These are phyloP conservation scores for Jacana jacana DNA, from an alignment of 2,113 vertebrate species.

Conservation along the genomic window DNA sequence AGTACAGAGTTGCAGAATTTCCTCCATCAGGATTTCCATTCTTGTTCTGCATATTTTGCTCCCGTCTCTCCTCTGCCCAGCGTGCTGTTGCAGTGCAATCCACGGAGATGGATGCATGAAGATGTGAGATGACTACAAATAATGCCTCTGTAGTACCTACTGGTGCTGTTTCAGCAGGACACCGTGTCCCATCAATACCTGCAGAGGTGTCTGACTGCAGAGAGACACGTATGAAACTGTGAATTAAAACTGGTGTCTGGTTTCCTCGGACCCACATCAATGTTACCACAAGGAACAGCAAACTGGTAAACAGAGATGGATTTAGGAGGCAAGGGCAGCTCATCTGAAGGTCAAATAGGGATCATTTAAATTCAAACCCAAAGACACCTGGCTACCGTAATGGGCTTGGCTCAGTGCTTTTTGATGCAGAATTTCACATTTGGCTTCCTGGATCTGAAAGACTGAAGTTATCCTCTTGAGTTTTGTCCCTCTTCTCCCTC, in stretches of 20 bases:
- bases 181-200: neutral
- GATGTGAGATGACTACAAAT: neutral
- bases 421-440: neutral
- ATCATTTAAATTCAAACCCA: neutral
- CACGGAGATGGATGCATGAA: neutral
- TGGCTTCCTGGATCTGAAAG: neutral
- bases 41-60: neutral
- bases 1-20: neutral
- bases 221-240: neutral
- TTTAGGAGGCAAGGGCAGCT: neutral
- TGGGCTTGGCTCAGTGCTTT: neutral
- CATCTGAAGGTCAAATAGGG: neutral
- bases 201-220: neutral
- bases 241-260: neutral
- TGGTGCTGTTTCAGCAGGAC: neutral
- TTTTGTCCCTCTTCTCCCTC: accelerated
- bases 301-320: neutral
- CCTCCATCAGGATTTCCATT: neutral
- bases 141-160: neutral
- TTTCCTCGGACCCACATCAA: neutral
- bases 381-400: neutral
- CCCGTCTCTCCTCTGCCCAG: neutral
- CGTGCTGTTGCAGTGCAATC: neutral
- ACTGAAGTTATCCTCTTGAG: neutral
- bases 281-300: neutral